A percentile compares a stretch with the other conserved stretches of the same genome.
Evolutionary conservation across 2,113 vertebrate species (phyloP).

Genomic region (Leiothrix lutea): DNA sequence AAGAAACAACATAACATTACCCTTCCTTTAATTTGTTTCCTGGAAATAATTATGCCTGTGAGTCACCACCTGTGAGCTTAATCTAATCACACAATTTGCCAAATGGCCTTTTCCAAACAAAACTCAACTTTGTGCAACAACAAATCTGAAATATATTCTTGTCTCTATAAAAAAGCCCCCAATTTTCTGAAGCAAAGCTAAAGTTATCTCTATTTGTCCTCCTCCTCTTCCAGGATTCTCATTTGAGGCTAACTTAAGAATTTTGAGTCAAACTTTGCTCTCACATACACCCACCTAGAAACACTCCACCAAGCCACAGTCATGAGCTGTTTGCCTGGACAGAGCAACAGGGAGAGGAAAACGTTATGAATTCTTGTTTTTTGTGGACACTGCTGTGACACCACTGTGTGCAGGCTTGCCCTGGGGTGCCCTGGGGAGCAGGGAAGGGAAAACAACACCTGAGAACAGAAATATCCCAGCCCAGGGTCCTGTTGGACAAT

Average conservation of each 20-base stretch:
- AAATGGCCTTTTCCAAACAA: not conserved
- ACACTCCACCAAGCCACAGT: not conserved
- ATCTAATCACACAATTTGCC: not conserved
- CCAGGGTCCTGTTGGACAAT: accelerated
- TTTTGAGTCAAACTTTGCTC: not conserved
- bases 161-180: not conserved
- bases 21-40: not conserved
- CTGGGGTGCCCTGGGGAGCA: not conserved
- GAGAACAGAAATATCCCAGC: not conserved
- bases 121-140: not conserved
- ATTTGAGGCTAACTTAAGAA: not conserved
- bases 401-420: not conserved
- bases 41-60: not conserved
- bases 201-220: constrained; percentile 4
- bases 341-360: not conserved
- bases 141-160: not conserved
- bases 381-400: not conserved
- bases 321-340: not conserved
- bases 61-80: constrained; percentile 6
- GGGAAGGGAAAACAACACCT: not conserved
- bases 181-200: not conserved
- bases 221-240: not conserved
- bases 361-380: not conserved
- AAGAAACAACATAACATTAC: not conserved
- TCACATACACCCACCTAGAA: not conserved